A percentile compares a stretch with the other conserved stretches of the same genome.
These are phyloP conservation scores for Thinocorus orbignyianus DNA, from an alignment of 2,113 vertebrate genomes.

Conservation along the genomic window DNA sequence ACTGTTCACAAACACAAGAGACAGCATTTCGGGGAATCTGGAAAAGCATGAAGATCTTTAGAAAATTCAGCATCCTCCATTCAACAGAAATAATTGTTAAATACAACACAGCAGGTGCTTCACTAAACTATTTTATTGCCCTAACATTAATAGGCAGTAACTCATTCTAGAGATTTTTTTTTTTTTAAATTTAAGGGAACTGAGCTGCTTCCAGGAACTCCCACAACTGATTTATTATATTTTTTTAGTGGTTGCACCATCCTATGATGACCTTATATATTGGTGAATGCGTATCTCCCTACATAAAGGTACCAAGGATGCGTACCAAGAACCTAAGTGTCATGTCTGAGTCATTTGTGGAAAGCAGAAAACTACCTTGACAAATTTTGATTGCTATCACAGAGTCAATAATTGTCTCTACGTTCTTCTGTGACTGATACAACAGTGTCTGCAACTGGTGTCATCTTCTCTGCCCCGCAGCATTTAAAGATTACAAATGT, in stretches of 20 bases:
- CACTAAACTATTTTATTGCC: not conserved
- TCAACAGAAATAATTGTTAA: not conserved
- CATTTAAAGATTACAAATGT: slow-evolving; percentile 31
- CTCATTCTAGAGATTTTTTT: not conserved
- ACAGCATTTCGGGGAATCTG: not conserved
- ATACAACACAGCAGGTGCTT: not conserved
- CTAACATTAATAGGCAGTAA: not conserved
- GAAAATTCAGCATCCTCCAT: not conserved
- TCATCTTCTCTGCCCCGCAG: not conserved
- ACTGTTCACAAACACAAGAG: not conserved
- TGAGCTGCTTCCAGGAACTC: not conserved
- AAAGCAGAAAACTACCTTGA: not conserved
- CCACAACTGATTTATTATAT: not conserved
- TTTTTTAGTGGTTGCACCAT: not conserved
- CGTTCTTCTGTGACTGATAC: not conserved
- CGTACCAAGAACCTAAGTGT: not conserved
- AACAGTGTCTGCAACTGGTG: not conserved
- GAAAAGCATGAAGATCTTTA: not conserved
- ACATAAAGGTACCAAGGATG: not conserved
- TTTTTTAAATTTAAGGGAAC: not conserved
- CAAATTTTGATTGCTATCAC: not conserved
- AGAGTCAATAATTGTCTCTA: not conserved
- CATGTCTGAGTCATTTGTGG: not conserved
- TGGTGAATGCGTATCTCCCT: not conserved
- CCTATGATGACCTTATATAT: not conserved